Conservation (phyloP, 2,113 vertebrate genomes). For the Cebidichthys violaceus region DNA sequence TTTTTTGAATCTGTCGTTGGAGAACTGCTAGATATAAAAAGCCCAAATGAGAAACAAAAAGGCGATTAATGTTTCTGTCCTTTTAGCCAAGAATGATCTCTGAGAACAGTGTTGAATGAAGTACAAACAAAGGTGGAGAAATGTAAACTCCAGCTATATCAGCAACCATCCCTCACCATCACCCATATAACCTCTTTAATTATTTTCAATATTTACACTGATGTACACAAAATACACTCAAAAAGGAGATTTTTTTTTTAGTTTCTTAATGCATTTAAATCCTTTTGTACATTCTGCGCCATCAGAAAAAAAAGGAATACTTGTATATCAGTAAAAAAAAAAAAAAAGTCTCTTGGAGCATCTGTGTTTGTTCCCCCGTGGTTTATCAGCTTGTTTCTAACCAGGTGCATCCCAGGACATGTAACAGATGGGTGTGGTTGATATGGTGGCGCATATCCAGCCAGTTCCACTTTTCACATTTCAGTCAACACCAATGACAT, state of each 20-base stretch:
- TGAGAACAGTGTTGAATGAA: slow-evolving; percentile 73
- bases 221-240: slow-evolving; percentile 90
- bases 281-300: slow-evolving; percentile 82
- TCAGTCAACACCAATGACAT: slow-evolving; percentile 70
- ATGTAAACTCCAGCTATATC: slow-evolving; percentile 64
- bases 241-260: slow-evolving; percentile 79
- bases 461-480: slow-evolving; percentile 61
- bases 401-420: slow-evolving; percentile 62
- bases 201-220: slow-evolving; percentile 87
- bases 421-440: slow-evolving; percentile 55
- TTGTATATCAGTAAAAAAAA: slow-evolving; percentile 66
- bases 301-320: slow-evolving; percentile 66
- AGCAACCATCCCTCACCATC: slow-evolving; percentile 65
- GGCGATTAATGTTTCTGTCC: slow-evolving; percentile 62
- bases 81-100: slow-evolving; percentile 65
- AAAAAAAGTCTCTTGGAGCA: slow-evolving; percentile 54
- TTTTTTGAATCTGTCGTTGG: slow-evolving; percentile 64
- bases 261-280: slow-evolving; percentile 73
- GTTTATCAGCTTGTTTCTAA: slow-evolving; percentile 57
- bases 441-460: slow-evolving; percentile 49
- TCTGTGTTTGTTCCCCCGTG: slow-evolving; percentile 60
- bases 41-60: slow-evolving; percentile 69
- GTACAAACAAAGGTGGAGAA: slow-evolving; percentile 77
- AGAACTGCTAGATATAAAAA: slow-evolving; percentile 73
- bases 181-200: slow-evolving; percentile 80